Percentiles rank a stretch among this genome's conserved stretches.
phyloP scores from a whole-genome alignment of 2,888 invertebrate species.

The Monoplex corrugatus region DNA sequence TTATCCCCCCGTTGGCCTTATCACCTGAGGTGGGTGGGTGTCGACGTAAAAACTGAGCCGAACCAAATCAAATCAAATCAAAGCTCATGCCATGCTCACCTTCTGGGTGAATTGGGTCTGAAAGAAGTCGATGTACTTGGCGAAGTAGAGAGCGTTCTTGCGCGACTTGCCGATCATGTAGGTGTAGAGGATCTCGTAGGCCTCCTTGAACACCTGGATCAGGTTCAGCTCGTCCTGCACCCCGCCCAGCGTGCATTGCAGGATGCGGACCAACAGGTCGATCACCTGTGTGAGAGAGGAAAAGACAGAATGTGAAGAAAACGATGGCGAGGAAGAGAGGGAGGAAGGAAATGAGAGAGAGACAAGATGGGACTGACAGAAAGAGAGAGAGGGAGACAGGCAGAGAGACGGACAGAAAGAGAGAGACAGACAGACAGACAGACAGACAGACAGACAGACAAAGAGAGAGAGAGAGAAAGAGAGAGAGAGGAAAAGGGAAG shows the following conservation, averaged over 20 bases:
- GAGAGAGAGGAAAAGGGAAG: slow-evolving; percentile 9
- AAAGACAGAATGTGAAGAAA: neutral
- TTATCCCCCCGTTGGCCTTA: no score
- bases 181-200: slow-evolving; percentile 80
- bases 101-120: slow-evolving; percentile 81
- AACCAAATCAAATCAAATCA: neutral
- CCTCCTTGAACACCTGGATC: slow-evolving; percentile 80
- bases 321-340: neutral
- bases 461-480: neutral
- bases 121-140: slow-evolving; percentile 82
- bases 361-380: no score
- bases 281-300: slow-evolving; percentile 73
- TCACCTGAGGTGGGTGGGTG: no score
- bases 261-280: slow-evolving; percentile 79
- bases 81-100: no score
- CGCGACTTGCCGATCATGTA: slow-evolving; percentile 82
- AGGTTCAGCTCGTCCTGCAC: slow-evolving; percentile 79
- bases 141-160: slow-evolving; percentile 82
- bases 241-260: slow-evolving; percentile 78
- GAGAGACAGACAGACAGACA: neutral
- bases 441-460: neutral
- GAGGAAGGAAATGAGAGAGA: neutral
- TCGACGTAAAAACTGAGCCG: no score
- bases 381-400: neutral
- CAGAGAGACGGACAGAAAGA: neutral